A percentile compares a stretch with the other conserved stretches of the same genome.
phyloP scores from a whole-genome alignment of 2,797 vertebrate genomes.

The Enteromius mattozi region DNA sequence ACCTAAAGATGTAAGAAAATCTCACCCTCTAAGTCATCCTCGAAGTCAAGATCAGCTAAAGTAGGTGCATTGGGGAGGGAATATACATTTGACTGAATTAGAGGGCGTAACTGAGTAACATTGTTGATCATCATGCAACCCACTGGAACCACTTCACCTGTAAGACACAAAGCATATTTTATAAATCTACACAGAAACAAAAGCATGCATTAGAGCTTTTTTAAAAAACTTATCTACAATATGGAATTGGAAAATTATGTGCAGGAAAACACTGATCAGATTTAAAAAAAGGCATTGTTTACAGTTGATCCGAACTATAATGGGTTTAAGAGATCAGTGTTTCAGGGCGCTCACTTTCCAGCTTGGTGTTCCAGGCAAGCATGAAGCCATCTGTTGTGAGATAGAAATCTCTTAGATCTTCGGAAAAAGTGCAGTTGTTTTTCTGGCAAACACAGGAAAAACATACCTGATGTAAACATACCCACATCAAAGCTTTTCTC shows the following conservation, averaged over 20 bases:
- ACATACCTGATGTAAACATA: background rate
- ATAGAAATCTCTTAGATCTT: slow-evolving; percentile 95
- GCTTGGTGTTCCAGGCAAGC: slow-evolving; percentile 91
- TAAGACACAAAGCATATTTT: slow-evolving; percentile 57
- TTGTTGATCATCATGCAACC: slow-evolving; percentile 92
- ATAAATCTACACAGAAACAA: background rate
- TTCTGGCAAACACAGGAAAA: slow-evolving; percentile 77
- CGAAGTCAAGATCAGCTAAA: slow-evolving; percentile 89
- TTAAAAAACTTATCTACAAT: background rate
- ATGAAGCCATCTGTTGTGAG: slow-evolving; percentile 93
- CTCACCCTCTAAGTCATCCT: slow-evolving; percentile 78
- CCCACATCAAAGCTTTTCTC: background rate
- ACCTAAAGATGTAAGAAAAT: slow-evolving; percentile 33
- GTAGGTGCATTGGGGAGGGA: slow-evolving; percentile 88
- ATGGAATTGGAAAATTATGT: background rate
- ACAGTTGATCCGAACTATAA: no score
- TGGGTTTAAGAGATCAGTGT: background rate
- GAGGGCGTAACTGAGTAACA: slow-evolving; percentile 82
- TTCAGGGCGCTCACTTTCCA: slow-evolving; percentile 80
- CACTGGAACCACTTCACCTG: slow-evolving; percentile 88
- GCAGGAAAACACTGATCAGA: background rate
- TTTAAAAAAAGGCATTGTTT: background rate
- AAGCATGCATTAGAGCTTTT: background rate
- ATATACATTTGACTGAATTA: slow-evolving; percentile 85
- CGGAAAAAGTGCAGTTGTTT: slow-evolving; percentile 89